Percentiles rank a stretch among this genome's conserved stretches.
Conservation (phyloP, 2,888 invertebrate genomes). For the Clostera curtula region DNA sequence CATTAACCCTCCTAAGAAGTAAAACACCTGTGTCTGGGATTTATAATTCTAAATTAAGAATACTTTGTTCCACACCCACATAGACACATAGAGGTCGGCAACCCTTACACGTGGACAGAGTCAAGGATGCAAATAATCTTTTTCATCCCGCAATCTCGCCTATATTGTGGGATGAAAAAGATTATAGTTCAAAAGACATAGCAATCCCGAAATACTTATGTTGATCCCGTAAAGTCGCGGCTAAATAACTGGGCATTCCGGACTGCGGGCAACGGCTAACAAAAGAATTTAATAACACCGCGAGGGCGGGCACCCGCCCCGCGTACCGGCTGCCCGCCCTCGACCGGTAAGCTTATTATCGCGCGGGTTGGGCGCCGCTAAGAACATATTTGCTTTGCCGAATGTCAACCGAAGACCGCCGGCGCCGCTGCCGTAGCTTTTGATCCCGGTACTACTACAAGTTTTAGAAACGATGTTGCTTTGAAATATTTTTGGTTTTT, state of each 20-base stretch:
- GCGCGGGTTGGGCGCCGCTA: constrained; percentile 36
- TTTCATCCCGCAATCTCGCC: constrained; percentile 40
- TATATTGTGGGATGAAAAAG: no score
- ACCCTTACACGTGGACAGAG: constrained; percentile 16
- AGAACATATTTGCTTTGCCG: constrained; percentile 66
- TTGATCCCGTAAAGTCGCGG: constrained; percentile 50
- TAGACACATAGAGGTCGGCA: constrained; percentile 10
- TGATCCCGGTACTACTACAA: no score
- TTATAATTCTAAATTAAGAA: constrained; percentile 38
- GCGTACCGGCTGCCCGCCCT: constrained; percentile 38
- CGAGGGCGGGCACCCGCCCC: constrained; percentile 34
- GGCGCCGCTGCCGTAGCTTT: constrained; percentile 31
- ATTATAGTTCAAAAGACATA: constrained; percentile 52
- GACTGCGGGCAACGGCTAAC: constrained; percentile 44
- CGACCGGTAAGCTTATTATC: constrained; percentile 66
- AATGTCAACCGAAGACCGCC: constrained; percentile 53
- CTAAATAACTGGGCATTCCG: constrained; percentile 60
- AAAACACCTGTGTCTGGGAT: constrained; percentile 46
- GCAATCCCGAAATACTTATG: constrained; percentile 45
- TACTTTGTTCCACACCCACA: constrained; percentile 20
- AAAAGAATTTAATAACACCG: constrained; percentile 71
- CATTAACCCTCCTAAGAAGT: no score
- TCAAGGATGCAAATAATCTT: constrained; percentile 45
- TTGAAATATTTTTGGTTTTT: no score
- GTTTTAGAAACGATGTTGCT: no score